phyloP scores from a whole-genome alignment of 2,797 vertebrate genomes.

The Emydoidea blandingii region DNA sequence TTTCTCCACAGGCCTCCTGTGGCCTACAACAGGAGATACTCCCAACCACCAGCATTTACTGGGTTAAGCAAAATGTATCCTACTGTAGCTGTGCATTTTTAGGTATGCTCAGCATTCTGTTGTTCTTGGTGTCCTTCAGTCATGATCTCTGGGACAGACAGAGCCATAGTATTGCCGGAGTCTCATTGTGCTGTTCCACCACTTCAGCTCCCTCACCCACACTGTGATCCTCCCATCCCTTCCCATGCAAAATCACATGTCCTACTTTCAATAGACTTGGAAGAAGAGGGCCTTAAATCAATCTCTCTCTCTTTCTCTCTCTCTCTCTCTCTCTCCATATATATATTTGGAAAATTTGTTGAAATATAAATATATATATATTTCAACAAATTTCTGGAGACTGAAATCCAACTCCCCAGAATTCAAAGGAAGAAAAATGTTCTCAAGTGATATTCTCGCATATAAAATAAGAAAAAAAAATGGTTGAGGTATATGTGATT shows the following conservation, averaged over 20 bases:
- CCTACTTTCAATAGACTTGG: conserved; percentile 60
- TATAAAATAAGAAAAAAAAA: conserved; percentile 63
- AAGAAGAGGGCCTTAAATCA: conserved; percentile 59
- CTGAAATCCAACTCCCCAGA: conserved; percentile 64
- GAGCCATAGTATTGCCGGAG: conserved; percentile 70
- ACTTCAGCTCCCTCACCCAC: conserved; percentile 29
- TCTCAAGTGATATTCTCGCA: conserved; percentile 52
- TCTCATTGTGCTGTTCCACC: conserved; percentile 61
- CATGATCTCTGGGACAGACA: conserved; percentile 64
- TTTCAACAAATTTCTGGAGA: conserved; percentile 52
- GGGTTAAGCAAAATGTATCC: conserved; percentile 58
- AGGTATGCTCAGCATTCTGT: conserved; percentile 42
- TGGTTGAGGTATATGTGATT: conserved; percentile 70
- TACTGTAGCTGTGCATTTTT: conserved; percentile 77
- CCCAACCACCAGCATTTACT: conserved; percentile 20
- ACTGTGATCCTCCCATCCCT: neutral
- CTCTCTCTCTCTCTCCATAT: conserved; percentile 31
- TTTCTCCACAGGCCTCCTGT: conserved; percentile 45
- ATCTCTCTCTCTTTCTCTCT: neutral
- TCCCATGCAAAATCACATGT: neutral
- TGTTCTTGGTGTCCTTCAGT: conserved; percentile 64
- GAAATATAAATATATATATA: conserved; percentile 11
- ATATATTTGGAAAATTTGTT: neutral
- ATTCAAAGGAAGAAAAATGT: conserved; percentile 58
- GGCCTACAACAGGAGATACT: conserved; percentile 61